phyloP scores from a whole-genome alignment of 30 jellyfish, hydroid and myxozoan species.

The Sanderia malayensis region DNA sequence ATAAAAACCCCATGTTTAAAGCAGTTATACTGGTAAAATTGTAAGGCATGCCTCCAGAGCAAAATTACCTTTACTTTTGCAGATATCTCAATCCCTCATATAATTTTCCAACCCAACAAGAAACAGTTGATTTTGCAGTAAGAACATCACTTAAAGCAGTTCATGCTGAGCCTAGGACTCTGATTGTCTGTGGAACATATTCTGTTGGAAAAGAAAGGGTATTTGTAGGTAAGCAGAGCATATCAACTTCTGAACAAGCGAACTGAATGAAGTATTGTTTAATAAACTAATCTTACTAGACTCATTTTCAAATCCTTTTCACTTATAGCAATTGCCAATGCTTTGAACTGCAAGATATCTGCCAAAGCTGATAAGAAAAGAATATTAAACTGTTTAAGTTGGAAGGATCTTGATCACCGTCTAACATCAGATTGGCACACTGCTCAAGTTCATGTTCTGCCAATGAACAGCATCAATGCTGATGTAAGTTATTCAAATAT shows the following conservation, averaged over 20 bases:
- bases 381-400: conserved; percentile 59
- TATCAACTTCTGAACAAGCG: too few relatives aligned
- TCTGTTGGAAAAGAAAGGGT: conserved; percentile 91
- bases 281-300: too few relatives aligned
- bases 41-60: too few relatives aligned
- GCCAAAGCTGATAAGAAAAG: conserved; percentile 56
- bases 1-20: too few relatives aligned
- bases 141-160: conserved; percentile 50
- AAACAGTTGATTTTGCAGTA: conserved; percentile 71
- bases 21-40: too few relatives aligned
- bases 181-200: conserved; percentile 89
- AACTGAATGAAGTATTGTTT: too few relatives aligned
- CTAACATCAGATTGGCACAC: conserved; percentile 56
- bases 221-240: conserved; percentile 69
- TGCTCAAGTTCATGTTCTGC: conserved; percentile 78
- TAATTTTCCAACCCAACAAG: conserved; percentile 88
- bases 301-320: too few relatives aligned
- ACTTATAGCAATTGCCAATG: conserved; percentile 64
- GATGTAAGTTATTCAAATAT: conserved; percentile 65
- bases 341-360: conserved; percentile 61
- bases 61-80: too few relatives aligned
- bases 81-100: conserved; percentile 80
- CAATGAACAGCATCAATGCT: conserved; percentile 53
- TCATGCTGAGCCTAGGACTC: conserved; percentile 39
- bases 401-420: conserved; percentile 58